Percentiles rank a stretch among this genome's conserved stretches.
Conservation (phyloP, 2,888 invertebrate species). For the Phengaris alcon region DNA sequence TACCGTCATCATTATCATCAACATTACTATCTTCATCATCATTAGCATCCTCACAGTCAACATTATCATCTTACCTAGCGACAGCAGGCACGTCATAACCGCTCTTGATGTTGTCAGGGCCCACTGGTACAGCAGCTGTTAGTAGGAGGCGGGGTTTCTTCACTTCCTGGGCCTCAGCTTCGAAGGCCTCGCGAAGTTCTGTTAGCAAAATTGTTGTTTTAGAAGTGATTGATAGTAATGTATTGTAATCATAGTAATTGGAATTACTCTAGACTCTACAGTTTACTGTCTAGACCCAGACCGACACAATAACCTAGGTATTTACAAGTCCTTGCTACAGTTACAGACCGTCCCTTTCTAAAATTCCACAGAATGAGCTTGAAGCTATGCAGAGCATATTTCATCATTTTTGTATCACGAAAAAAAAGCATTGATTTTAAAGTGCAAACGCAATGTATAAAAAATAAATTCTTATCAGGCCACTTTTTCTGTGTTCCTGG, state of each 20-base stretch:
- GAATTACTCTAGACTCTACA: not conserved
- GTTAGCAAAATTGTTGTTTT: slow-evolving; percentile 29
- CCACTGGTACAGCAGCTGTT: slow-evolving; percentile 95
- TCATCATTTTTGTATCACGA: slow-evolving; percentile 1
- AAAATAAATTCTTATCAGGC: too few relatives aligned
- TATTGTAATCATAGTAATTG: not conserved
- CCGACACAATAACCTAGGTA: slow-evolving; percentile 34
- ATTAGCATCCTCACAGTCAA: not conserved
- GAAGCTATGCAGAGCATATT: slow-evolving; percentile 19
- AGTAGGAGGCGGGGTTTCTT: slow-evolving; percentile 90
- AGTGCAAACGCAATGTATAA: not conserved
- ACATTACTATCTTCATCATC: not conserved
- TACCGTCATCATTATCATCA: not conserved
- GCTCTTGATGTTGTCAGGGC: slow-evolving; percentile 93
- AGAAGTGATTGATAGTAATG: not conserved
- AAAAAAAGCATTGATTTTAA: not conserved
- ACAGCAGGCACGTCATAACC: slow-evolving; percentile 97
- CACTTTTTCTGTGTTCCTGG: too few relatives aligned
- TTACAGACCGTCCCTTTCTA: slow-evolving; percentile 58
- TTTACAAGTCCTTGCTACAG: slow-evolving; percentile 56
- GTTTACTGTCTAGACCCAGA: not conserved
- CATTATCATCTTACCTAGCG: slow-evolving; percentile 79
- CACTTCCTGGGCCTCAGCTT: slow-evolving; percentile 94
- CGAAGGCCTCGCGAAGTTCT: slow-evolving; percentile 95
- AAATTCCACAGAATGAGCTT: slow-evolving; percentile 49